phyloP scores from a whole-genome alignment of 2,888 invertebrate genomes.

The Plebejus argus region DNA sequence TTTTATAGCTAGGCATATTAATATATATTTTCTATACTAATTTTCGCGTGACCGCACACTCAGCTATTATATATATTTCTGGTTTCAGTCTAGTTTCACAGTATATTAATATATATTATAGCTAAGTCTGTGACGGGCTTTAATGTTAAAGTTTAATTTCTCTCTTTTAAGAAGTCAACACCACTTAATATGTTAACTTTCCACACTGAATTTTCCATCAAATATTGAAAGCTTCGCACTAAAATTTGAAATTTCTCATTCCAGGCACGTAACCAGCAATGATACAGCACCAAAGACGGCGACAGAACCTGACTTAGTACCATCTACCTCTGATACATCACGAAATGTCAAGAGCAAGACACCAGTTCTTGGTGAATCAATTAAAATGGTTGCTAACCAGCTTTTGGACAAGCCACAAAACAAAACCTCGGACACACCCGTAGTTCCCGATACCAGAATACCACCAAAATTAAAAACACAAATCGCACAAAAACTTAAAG shows the following conservation, averaged over 20 bases:
- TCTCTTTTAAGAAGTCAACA: neutral
- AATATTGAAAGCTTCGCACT: neutral
- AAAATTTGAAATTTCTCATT: constrained; percentile 18
- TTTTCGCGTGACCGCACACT: too few relatives aligned
- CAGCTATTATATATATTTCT: too few relatives aligned
- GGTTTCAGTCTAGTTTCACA: too few relatives aligned
- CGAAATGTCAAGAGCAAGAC: constrained; percentile 67
- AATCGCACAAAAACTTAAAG: constrained; percentile 64
- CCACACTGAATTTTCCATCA: neutral
- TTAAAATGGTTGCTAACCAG: constrained; percentile 81
- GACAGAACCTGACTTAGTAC: constrained; percentile 38
- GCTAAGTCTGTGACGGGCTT: too few relatives aligned
- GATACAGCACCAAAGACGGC: constrained; percentile 39
- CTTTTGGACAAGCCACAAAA: constrained; percentile 72
- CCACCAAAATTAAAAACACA: constrained; percentile 83
- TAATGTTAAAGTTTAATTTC: neutral
- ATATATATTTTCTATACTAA: too few relatives aligned
- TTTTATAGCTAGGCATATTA: too few relatives aligned
- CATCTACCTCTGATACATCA: constrained; percentile 50
- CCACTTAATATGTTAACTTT: neutral
- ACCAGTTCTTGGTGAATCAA: constrained; percentile 77
- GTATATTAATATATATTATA: too few relatives aligned
- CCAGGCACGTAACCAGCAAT: constrained; percentile 13
- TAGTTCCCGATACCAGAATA: constrained; percentile 81
- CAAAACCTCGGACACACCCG: constrained; percentile 58